phyloP scores from a whole-genome alignment of 2,797 vertebrate genomes.

The Alca torda region DNA sequence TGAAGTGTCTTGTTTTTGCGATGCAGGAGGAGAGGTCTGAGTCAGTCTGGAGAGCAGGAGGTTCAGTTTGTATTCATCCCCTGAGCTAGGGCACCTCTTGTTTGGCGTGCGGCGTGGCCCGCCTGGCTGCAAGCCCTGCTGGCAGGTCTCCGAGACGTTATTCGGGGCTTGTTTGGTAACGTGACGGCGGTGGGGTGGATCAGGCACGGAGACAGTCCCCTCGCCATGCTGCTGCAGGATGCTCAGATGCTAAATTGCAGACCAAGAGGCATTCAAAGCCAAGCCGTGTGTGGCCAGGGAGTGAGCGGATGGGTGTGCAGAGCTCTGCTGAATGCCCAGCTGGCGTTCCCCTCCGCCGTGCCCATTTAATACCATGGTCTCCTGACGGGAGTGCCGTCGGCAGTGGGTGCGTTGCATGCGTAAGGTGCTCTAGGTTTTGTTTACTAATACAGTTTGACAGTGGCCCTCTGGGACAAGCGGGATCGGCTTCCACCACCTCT shows the following conservation, averaged over 20 bases:
- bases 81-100: not conserved
- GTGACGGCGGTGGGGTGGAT: not conserved
- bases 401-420: not conserved
- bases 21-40: not conserved
- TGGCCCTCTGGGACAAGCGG: not conserved
- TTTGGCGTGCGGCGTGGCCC: rapidly evolving
- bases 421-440: not conserved
- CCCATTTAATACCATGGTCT: not conserved
- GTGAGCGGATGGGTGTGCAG: not conserved
- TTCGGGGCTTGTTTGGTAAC: rapidly evolving
- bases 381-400: not conserved
- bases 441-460: slow-evolving; percentile 13
- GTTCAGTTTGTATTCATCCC: not conserved
- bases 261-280: rapidly evolving
- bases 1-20: not conserved
- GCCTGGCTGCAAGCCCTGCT: not conserved
- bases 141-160: not conserved
- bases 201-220: rapidly evolving
- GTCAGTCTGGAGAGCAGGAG: not conserved
- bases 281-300: not conserved
- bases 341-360: rapidly evolving
- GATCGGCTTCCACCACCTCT: not conserved
- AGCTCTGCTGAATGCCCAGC: rapidly evolving
- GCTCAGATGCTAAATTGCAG: rapidly evolving
- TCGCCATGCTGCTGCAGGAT: rapidly evolving